Percentiles rank a stretch among this genome's conserved stretches.
phyloP scores from a whole-genome alignment of 2,113 vertebrate species.

The Channa maculata region DNA sequence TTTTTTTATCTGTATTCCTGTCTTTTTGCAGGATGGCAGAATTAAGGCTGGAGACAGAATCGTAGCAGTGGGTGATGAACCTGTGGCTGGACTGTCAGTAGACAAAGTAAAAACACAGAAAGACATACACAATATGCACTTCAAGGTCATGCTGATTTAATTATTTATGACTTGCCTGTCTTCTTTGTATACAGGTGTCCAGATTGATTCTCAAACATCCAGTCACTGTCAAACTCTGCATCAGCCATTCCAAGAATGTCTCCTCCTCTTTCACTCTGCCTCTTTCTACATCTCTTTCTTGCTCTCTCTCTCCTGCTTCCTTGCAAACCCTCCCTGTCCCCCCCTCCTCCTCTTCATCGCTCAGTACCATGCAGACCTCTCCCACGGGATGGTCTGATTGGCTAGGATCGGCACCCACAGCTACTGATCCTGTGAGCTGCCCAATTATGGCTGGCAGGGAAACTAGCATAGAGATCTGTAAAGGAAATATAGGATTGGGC shows the following conservation, averaged over 20 bases:
- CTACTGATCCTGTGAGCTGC: constrained; percentile 86
- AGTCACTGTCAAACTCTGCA: constrained; percentile 84
- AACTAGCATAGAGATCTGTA: constrained; percentile 92
- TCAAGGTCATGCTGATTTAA: constrained; percentile 61
- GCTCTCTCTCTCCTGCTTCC: constrained; percentile 31
- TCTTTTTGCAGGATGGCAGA: constrained; percentile 84
- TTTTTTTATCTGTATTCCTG: constrained; percentile 24
- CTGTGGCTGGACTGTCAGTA: constrained; percentile 84
- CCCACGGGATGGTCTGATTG: constrained; percentile 78
- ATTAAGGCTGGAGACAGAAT: constrained; percentile 88
- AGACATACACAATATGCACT: background rate
- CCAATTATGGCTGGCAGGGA: constrained; percentile 91
- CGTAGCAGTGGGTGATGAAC: constrained; percentile 88
- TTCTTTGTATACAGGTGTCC: constrained; percentile 84
- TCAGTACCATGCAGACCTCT: constrained; percentile 22
- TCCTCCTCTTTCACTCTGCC: constrained; percentile 18
- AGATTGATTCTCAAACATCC: constrained; percentile 85
- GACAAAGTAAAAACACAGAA: constrained; percentile 85
- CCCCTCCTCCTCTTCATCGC: constrained; percentile 34
- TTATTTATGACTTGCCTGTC: constrained; percentile 53
- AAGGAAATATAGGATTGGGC: constrained; percentile 91
- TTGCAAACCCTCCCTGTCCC: constrained; percentile 18
- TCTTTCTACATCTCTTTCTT: constrained; percentile 15
- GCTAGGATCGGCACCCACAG: constrained; percentile 79
- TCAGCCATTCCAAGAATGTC: constrained; percentile 68